Evolutionary conservation across 2,888 invertebrate genomes (phyloP).

Genomic region (Saturnia pavonia): DNA sequence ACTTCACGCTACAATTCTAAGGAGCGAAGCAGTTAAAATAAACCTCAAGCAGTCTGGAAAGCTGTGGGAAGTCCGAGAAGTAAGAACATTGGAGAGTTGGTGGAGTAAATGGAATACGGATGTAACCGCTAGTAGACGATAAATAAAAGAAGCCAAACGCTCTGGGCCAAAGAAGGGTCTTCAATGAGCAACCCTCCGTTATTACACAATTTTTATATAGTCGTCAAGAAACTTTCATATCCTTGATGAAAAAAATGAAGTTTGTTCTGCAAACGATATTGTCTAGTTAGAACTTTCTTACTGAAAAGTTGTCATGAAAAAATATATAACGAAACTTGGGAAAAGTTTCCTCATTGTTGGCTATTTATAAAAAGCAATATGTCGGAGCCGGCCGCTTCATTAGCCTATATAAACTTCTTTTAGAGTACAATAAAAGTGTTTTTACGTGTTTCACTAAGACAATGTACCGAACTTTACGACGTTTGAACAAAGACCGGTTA

Average conservation of each 20-base stretch:
- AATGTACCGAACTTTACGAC: slow-evolving; percentile 64
- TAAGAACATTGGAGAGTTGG: too few relatives aligned
- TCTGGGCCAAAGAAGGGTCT: background rate
- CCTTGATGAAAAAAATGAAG: background rate
- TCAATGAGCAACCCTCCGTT: background rate
- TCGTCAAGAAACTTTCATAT: background rate
- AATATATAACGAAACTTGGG: slow-evolving; percentile 17
- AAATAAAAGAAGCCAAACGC: too few relatives aligned
- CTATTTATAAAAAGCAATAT: slow-evolving; percentile 47
- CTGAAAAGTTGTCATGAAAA: slow-evolving; percentile 16
- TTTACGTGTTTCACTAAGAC: slow-evolving; percentile 55
- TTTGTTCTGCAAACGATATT: background rate
- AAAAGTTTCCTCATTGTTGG: slow-evolving; percentile 26
- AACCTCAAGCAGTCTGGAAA: too few relatives aligned
- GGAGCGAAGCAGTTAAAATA: too few relatives aligned
- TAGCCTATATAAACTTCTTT: slow-evolving; percentile 66
- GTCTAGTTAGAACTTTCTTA: slow-evolving; percentile 10
- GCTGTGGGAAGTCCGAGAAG: too few relatives aligned
- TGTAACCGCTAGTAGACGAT: too few relatives aligned
- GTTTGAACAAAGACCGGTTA: slow-evolving; percentile 55
- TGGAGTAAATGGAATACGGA: too few relatives aligned
- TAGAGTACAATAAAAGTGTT: slow-evolving; percentile 70
- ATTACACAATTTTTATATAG: background rate
- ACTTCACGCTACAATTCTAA: too few relatives aligned
- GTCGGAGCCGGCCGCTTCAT: slow-evolving; percentile 46